Evolutionary conservation across 2,797 vertebrate genomes (phyloP), one percentile per base, ranked within the genome.

Genomic region (Pristis pectinata): DNA sequence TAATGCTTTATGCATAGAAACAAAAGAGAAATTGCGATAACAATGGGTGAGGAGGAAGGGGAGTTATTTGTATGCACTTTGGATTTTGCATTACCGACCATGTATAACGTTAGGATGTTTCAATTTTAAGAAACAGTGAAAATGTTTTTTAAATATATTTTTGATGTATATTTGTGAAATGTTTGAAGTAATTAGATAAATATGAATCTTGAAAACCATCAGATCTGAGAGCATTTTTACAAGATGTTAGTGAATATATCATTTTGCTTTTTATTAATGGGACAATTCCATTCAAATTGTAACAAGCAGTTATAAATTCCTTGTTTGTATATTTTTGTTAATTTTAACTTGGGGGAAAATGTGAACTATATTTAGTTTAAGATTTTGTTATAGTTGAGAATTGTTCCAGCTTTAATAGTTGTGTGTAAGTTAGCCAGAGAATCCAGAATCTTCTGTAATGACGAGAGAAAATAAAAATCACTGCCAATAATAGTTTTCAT

Each of bases 111-210:
- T 76, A 19, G 49, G 19, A 91, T 76, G 92, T 94, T 94, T 94
- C 92, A 94, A 44, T 94, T 94, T 94, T 94, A 94, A 74, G 92
- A 94, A 94, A 94, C 92, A 76, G 41, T 94, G 70, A 27, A 67
- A 44, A 74, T 74, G 41, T 44, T 53, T 30, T 74, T 74, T 44
- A 92, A 53, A 74, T 17, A 19, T 87, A 56, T 61, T 6, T 24
- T n/a, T 93, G 37, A 53, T 94, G 44, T 72, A 44, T 44, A 56
- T 76, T 94, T 94, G 27, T 94, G 44, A 17, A 76, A 76, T 41
- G 49, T 94, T 27, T 94, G 15, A 76, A 76, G 67, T 76, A 94
- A 94, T 94, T 94, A 53, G 87, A 22, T 91, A 37, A 7, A 67
- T 91, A 67, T 64, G 59, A 89, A 6, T 34, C 34, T 89, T 91